phyloP scores from a whole-genome alignment of 1,140 invertebrate species.

The Hyphantria cunea region DNA sequence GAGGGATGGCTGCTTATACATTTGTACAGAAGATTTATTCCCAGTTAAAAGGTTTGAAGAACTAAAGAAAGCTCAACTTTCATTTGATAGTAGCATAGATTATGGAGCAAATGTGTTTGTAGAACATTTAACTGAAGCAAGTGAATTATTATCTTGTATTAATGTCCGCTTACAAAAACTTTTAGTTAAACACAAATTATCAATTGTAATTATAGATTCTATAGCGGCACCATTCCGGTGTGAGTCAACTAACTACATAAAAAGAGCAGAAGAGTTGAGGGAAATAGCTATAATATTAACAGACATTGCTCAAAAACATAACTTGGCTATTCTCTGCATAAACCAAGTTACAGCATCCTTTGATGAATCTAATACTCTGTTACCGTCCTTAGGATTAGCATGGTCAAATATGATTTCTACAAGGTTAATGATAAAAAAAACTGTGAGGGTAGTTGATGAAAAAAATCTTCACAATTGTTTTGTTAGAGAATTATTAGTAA shows the following conservation, averaged over 20 bases:
- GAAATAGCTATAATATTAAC: slow-evolving; percentile 55
- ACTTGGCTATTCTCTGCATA: slow-evolving; percentile 61
- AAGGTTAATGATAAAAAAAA: slow-evolving; percentile 54
- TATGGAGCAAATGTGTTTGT: slow-evolving; percentile 62
- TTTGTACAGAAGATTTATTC: slow-evolving; percentile 73
- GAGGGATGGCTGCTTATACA: slow-evolving; percentile 52
- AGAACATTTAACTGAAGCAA: slow-evolving; percentile 64
- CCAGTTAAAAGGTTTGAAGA: slow-evolving; percentile 66
- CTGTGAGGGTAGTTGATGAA: slow-evolving; percentile 8
- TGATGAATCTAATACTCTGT: slow-evolving; percentile 45
- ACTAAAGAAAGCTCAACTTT: slow-evolving; percentile 44
- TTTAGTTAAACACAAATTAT: slow-evolving; percentile 44
- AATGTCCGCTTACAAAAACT: slow-evolving; percentile 59
- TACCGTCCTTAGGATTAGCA: slow-evolving; percentile 64
- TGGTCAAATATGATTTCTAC: slow-evolving; percentile 72
- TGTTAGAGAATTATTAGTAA: slow-evolving; percentile 50
- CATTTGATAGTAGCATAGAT: slow-evolving; percentile 25
- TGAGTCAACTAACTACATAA: slow-evolving; percentile 64
- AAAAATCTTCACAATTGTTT: neutral
- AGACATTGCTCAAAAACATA: slow-evolving; percentile 51
- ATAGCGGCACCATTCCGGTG: slow-evolving; percentile 66
- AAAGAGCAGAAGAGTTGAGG: slow-evolving; percentile 67
- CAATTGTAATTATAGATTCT: slow-evolving; percentile 63
- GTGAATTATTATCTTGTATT: slow-evolving; percentile 60
- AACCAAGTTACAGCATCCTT: slow-evolving; percentile 69